Evolutionary conservation across 1,140 invertebrate species (phyloP).

Genomic region (Archivesica marissinica): DNA sequence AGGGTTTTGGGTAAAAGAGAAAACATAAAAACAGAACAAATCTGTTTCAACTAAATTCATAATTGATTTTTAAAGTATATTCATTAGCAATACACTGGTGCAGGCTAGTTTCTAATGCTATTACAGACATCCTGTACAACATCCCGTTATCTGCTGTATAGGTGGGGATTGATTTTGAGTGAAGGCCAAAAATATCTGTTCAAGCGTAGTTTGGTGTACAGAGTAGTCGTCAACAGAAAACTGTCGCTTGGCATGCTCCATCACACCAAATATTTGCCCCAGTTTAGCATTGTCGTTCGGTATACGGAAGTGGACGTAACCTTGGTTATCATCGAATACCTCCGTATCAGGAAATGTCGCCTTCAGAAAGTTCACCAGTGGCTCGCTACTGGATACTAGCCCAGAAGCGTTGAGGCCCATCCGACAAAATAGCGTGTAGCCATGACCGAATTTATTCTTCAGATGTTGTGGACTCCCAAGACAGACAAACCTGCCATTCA

Average conservation of each 20-base stretch:
- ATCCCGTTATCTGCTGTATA: conserved; percentile 36
- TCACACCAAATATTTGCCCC: conserved; percentile 87
- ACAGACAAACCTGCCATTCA: conserved; percentile 85
- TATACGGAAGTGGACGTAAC: conserved; percentile 86
- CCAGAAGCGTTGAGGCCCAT: conserved; percentile 62
- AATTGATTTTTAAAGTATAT: too few relatives aligned
- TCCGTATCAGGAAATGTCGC: conserved; percentile 72
- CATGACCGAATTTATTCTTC: conserved; percentile 84
- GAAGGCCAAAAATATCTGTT: conserved; percentile 88
- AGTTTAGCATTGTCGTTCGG: conserved; percentile 84
- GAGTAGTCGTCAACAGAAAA: conserved; percentile 89
- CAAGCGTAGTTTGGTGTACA: conserved; percentile 90
- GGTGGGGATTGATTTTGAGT: conserved; percentile 83
- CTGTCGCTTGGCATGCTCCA: conserved; percentile 85
- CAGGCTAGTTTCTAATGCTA: too few relatives aligned
- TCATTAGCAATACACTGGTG: too few relatives aligned
- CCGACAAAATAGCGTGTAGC: conserved; percentile 83
- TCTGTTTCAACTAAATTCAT: too few relatives aligned
- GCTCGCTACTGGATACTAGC: conserved; percentile 30
- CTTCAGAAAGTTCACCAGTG: conserved; percentile 68
- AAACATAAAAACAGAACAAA: too few relatives aligned
- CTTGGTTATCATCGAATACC: conserved; percentile 89
- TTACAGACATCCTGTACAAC: conserved; percentile 1
- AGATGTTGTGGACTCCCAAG: conserved; percentile 85
- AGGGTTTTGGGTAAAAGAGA: too few relatives aligned